These are phyloP conservation scores for Atherinosoma microstoma DNA, from an alignment of 2,797 vertebrate genomes.

Conservation along the genomic window DNA sequence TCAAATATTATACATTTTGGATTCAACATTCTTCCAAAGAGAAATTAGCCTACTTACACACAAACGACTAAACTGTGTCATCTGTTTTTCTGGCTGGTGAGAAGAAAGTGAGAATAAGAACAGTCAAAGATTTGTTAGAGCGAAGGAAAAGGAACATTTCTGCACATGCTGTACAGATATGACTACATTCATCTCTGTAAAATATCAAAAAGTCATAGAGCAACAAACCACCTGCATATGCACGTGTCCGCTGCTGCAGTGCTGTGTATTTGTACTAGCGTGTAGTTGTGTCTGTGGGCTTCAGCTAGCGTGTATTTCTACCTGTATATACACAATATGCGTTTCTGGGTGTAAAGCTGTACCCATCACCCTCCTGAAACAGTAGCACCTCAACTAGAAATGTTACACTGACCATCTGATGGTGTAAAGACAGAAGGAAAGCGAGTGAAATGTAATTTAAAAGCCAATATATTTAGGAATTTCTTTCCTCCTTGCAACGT, in stretches of 20 bases:
- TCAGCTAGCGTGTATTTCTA: slow-evolving; percentile 4
- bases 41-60: slow-evolving; percentile 46
- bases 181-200: slow-evolving; percentile 31
- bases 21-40: slow-evolving; percentile 20
- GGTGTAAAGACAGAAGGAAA: neutral
- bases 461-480: neutral
- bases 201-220: slow-evolving; percentile 61
- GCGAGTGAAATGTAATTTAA: neutral
- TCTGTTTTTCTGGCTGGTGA: slow-evolving; percentile 5
- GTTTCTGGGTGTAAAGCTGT: slow-evolving; percentile 14
- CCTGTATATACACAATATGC: neutral
- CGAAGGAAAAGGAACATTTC: neutral
- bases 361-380: neutral
- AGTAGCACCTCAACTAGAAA: slow-evolving; percentile 41
- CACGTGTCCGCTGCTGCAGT: neutral
- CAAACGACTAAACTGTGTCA: slow-evolving; percentile 42
- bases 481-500: neutral
- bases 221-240: slow-evolving; percentile 21
- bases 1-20: slow-evolving; percentile 1
- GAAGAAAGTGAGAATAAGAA: slow-evolving; percentile 15
- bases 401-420: slow-evolving; percentile 24
- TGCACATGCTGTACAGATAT: slow-evolving; percentile 13
- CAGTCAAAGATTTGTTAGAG: slow-evolving; percentile 3
- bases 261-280: neutral
- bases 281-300: neutral